Conservation (phyloP, 2,113 vertebrate genomes). For the Dermatemys mawii region DNA sequence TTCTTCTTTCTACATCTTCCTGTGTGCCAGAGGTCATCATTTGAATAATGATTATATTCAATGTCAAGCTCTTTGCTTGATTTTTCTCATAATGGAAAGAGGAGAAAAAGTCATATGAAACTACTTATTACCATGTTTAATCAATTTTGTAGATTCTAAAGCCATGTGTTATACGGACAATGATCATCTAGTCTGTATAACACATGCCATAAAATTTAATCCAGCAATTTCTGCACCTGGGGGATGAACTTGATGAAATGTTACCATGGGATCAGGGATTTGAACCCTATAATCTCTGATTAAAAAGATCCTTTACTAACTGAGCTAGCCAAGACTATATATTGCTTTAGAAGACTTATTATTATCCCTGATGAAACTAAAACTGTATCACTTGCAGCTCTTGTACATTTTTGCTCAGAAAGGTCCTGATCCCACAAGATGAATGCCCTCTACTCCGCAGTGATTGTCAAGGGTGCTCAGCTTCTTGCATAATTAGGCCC, state of each 20-base stretch:
- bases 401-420: neutral
- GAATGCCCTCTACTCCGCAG: fast-evolving
- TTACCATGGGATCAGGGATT: too few relatives aligned
- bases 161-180: too few relatives aligned
- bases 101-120: constrained; percentile 33
- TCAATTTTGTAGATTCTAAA: constrained; percentile 2
- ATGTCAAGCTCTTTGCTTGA: constrained; percentile 89
- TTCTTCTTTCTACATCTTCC: constrained; percentile 85
- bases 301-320: too few relatives aligned
- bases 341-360: too few relatives aligned
- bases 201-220: too few relatives aligned
- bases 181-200: too few relatives aligned
- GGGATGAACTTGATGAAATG: neutral
- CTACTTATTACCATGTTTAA: constrained; percentile 46
- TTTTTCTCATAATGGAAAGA: constrained; percentile 77
- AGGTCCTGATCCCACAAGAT: neutral
- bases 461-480: neutral
- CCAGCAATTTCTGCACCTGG: neutral
- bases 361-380: neutral
- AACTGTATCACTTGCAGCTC: neutral
- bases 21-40: constrained; percentile 88
- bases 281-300: too few relatives aligned
- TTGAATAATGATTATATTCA: constrained; percentile 89
- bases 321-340: too few relatives aligned
- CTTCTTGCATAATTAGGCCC: too few relatives aligned